phyloP scores from a whole-genome alignment of 2,797 vertebrate genomes.

The Macroramphosus scolopax region DNA sequence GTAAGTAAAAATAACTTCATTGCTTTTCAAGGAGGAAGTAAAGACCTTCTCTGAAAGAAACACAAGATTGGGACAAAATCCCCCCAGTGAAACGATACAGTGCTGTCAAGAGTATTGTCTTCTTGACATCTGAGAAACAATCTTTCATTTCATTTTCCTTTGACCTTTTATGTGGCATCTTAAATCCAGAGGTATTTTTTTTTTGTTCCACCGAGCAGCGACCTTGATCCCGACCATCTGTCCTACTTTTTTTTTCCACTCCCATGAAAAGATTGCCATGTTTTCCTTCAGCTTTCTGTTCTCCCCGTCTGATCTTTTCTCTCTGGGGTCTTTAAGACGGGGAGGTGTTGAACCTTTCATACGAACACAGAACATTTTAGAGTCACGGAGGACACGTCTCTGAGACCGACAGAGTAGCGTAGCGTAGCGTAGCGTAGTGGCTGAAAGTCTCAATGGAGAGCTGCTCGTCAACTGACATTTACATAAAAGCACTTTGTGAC shows the following conservation, averaged over 20 bases:
- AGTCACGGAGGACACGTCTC: constrained; percentile 40
- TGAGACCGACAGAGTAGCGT: constrained; percentile 20
- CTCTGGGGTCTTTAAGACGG: constrained; percentile 33
- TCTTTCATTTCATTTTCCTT: constrained; percentile 62
- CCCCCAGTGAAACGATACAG: not conserved
- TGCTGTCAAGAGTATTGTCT: constrained; percentile 13
- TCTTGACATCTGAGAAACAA: constrained; percentile 40
- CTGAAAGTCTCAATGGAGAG: constrained; percentile 41
- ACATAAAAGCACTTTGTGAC: constrained; percentile 70
- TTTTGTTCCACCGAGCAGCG: constrained; percentile 39
- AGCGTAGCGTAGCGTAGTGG: too few relatives aligned
- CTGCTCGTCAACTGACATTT: constrained; percentile 55
- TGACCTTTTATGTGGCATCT: constrained; percentile 50
- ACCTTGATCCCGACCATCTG: constrained; percentile 55
- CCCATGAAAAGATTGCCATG: constrained; percentile 38
- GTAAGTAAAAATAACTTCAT: too few relatives aligned
- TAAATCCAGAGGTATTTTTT: constrained; percentile 44
- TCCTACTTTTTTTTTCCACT: constrained; percentile 46
- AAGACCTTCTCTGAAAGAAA: constrained; percentile 19
- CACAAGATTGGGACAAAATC: too few relatives aligned
- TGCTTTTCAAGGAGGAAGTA: constrained; percentile 29
- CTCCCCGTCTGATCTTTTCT: constrained; percentile 37
- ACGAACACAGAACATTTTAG: constrained; percentile 33
- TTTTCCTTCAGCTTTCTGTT: constrained; percentile 37
- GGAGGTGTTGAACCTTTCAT: constrained; percentile 47